Conservation (phyloP, 1,140 invertebrate genomes). For the Grapholita molesta region DNA sequence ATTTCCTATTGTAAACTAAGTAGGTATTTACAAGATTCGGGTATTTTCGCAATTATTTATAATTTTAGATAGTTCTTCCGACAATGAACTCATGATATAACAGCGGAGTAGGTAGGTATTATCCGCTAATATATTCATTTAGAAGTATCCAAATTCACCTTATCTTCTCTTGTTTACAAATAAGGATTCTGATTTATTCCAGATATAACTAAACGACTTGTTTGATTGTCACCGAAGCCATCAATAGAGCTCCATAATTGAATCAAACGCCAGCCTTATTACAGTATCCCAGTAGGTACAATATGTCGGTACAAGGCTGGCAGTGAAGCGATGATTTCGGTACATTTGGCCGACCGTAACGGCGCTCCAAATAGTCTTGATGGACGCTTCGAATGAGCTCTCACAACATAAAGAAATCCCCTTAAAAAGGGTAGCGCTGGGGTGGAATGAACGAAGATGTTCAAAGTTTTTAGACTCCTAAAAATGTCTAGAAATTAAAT, state of each 20-base stretch:
- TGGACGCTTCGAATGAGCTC: constrained; percentile 77
- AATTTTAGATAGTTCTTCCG: too few relatives aligned
- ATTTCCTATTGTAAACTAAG: too few relatives aligned
- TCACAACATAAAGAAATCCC: constrained; percentile 78
- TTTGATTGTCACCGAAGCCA: background rate
- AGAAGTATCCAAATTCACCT: too few relatives aligned
- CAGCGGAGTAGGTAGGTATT: too few relatives aligned
- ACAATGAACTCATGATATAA: too few relatives aligned
- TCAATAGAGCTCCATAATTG: constrained; percentile 31
- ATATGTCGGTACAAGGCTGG: constrained; percentile 61
- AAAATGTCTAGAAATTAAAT: background rate
- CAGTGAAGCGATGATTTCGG: constrained; percentile 75
- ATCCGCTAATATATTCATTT: too few relatives aligned
- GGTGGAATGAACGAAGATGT: constrained; percentile 52
- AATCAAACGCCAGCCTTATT: constrained; percentile 44
- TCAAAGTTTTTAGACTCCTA: constrained; percentile 37
- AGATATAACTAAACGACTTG: background rate
- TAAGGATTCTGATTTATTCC: background rate
- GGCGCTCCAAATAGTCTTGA: constrained; percentile 72
- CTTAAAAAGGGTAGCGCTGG: constrained; percentile 76
- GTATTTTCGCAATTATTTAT: too few relatives aligned
- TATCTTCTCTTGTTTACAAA: too few relatives aligned
- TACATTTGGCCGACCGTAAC: constrained; percentile 76
- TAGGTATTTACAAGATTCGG: too few relatives aligned
- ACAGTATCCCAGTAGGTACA: constrained; percentile 58